Evolutionary conservation across 1,140 invertebrate species (phyloP).

Genomic region (Zaprionus africanus): DNA sequence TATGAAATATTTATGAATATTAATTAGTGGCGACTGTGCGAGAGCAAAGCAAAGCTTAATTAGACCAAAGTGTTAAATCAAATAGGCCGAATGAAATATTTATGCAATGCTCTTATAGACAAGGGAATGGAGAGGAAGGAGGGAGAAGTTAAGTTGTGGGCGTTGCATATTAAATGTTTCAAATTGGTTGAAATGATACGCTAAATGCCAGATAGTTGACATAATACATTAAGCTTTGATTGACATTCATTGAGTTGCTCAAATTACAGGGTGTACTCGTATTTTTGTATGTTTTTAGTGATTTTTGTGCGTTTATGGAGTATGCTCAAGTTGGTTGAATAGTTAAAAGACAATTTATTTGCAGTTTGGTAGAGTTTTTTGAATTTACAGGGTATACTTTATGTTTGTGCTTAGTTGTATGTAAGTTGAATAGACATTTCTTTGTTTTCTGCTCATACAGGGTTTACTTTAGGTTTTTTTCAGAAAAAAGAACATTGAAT

Average conservation of each 20-base stretch:
- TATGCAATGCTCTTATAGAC: background rate
- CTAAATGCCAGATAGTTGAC: background rate
- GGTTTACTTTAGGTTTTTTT: no score
- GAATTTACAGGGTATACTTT: no score
- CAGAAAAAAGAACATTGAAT: no score
- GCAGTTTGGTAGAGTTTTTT: background rate
- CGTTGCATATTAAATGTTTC: background rate
- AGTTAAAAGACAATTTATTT: background rate
- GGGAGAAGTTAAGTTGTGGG: no score
- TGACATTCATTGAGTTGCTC: background rate
- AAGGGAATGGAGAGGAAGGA: background rate
- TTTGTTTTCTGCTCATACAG: no score
- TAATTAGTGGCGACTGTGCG: constrained; percentile 34
- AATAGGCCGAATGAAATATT: constrained; percentile 22
- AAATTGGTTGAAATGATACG: background rate
- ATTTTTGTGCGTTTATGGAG: no score
- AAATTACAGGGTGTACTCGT: background rate
- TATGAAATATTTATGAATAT: constrained; percentile 43
- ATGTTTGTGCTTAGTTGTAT: no score
- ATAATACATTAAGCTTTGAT: background rate
- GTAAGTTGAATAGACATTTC: no score
- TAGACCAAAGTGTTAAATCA: constrained; percentile 38
- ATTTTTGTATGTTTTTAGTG: background rate
- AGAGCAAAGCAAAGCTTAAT: constrained; percentile 41
- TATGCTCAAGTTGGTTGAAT: background rate